Percentiles rank a stretch among this genome's conserved stretches.
Conservation (phyloP, 2,888 invertebrate genomes). For the Scaptomyza reducta region DNA sequence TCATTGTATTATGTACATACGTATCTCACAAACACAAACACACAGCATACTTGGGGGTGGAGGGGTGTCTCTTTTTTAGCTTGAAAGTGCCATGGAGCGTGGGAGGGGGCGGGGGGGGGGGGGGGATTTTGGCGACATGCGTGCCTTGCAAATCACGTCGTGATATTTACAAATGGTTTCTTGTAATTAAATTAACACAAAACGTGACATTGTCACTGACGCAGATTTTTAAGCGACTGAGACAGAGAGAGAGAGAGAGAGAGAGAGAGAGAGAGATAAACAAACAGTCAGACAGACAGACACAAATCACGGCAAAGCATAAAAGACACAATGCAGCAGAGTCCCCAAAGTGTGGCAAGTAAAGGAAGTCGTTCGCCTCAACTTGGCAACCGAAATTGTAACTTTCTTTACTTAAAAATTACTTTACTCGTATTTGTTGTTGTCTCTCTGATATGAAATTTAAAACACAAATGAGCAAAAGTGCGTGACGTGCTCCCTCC, state of each 20-base stretch:
- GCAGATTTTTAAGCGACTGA: slow-evolving; percentile 72
- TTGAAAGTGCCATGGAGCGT: too few species aligned
- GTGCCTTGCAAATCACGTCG: slow-evolving; percentile 75
- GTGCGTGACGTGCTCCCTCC: slow-evolving; percentile 59
- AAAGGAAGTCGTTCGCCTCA: slow-evolving; percentile 42
- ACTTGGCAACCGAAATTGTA: slow-evolving; percentile 61
- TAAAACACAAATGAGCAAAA: slow-evolving; percentile 78
- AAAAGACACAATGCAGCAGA: slow-evolving; percentile 50
- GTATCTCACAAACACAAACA: slow-evolving; percentile 27
- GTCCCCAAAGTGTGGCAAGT: slow-evolving; percentile 46
- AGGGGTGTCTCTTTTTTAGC: too few species aligned
- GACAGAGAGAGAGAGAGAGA: not conserved
- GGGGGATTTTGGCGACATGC: slow-evolving; percentile 39
- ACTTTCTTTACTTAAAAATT: slow-evolving; percentile 64
- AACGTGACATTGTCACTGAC: slow-evolving; percentile 78
- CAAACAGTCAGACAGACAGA: slow-evolving; percentile 10
- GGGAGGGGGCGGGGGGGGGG: not conserved
- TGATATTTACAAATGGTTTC: slow-evolving; percentile 79
- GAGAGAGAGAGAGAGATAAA: slow-evolving; percentile 4
- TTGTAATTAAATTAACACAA: slow-evolving; percentile 79
- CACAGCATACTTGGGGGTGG: too few species aligned
- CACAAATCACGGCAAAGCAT: slow-evolving; percentile 60
- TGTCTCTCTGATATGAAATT: slow-evolving; percentile 71
- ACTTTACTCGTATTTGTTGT: slow-evolving; percentile 42
- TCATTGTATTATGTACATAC: slow-evolving; percentile 23